These are phyloP conservation scores for Microplitis mediator DNA, from an alignment of 1,140 invertebrate genomes.

Conservation along the genomic window DNA sequence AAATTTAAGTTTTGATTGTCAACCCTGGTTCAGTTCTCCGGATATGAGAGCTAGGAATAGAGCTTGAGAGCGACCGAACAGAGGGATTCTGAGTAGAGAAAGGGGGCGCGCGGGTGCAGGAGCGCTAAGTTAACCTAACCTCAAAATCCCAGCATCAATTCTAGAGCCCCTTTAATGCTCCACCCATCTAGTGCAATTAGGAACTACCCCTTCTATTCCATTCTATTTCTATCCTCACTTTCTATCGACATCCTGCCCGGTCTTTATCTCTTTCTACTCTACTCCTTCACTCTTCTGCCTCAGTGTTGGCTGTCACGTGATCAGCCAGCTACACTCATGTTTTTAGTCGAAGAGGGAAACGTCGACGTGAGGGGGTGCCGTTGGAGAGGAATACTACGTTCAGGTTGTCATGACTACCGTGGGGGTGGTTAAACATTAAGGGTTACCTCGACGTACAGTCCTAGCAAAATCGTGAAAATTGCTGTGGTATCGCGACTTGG, in stretches of 20 bases:
- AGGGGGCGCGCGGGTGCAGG: slow-evolving; percentile 23
- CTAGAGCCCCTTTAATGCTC: slow-evolving; percentile 47
- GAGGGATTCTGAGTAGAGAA: not conserved
- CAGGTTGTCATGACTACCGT: slow-evolving; percentile 52
- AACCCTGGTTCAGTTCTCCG: slow-evolving; percentile 40
- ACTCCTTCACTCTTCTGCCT: slow-evolving; percentile 35
- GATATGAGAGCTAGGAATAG: slow-evolving; percentile 32
- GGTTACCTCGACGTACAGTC: slow-evolving; percentile 55
- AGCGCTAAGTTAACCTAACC: slow-evolving; percentile 52
- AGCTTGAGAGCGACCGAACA: slow-evolving; percentile 14
- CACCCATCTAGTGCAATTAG: slow-evolving; percentile 55
- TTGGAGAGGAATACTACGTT: slow-evolving; percentile 49
- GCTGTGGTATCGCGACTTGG: not conserved
- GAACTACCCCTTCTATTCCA: slow-evolving; percentile 54
- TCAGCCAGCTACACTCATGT: slow-evolving; percentile 53
- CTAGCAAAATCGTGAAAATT: slow-evolving; percentile 53
- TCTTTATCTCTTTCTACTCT: slow-evolving; percentile 6
- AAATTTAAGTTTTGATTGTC: slow-evolving; percentile 52
- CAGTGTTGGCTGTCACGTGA: slow-evolving; percentile 47
- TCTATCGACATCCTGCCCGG: slow-evolving; percentile 26
- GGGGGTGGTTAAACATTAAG: slow-evolving; percentile 56
- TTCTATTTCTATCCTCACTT: slow-evolving; percentile 51
- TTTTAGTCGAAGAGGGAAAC: slow-evolving; percentile 47
- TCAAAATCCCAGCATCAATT: slow-evolving; percentile 60
- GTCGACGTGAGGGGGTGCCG: slow-evolving; percentile 34